Evolutionary conservation across 2,888 invertebrate species (phyloP).

Genomic region (Thecophora atra): DNA sequence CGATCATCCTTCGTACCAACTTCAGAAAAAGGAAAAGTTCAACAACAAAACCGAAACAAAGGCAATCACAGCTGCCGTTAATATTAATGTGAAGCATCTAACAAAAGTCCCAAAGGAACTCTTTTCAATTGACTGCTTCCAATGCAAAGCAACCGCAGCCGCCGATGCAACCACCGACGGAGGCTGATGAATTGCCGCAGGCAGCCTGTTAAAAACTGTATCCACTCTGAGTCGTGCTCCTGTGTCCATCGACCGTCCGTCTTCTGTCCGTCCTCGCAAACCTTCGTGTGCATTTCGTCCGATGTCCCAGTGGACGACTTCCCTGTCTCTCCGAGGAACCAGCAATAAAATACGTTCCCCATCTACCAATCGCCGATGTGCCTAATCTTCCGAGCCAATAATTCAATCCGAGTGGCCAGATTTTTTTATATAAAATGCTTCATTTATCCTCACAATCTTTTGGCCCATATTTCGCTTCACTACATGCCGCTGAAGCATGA

Average conservation of each 20-base stretch:
- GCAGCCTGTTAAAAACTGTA: constrained; percentile 12
- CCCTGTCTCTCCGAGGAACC: background rate
- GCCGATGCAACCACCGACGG: background rate
- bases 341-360: constrained; percentile 30
- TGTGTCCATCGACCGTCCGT: background rate
- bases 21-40: background rate
- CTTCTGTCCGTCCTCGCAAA: background rate
- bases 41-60: background rate
- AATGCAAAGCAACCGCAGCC: constrained; percentile 18
- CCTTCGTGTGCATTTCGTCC: background rate
- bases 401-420: constrained; percentile 35
- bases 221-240: constrained; percentile 22
- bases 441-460: background rate
- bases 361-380: constrained; percentile 23
- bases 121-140: constrained; percentile 31
- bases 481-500: constrained; percentile 17
- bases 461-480: background rate
- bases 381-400: constrained; percentile 39
- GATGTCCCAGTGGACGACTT: background rate
- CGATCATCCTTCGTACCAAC: constrained; percentile 11
- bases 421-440: background rate
- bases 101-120: constrained; percentile 15
- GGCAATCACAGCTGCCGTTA: constrained; percentile 1
- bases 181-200: constrained; percentile 30
- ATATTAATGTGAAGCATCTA: background rate